A percentile compares a stretch with the other conserved stretches of the same genome.
phyloP scores from a whole-genome alignment of 2,888 invertebrate species.

The Drosophila pegasa region DNA sequence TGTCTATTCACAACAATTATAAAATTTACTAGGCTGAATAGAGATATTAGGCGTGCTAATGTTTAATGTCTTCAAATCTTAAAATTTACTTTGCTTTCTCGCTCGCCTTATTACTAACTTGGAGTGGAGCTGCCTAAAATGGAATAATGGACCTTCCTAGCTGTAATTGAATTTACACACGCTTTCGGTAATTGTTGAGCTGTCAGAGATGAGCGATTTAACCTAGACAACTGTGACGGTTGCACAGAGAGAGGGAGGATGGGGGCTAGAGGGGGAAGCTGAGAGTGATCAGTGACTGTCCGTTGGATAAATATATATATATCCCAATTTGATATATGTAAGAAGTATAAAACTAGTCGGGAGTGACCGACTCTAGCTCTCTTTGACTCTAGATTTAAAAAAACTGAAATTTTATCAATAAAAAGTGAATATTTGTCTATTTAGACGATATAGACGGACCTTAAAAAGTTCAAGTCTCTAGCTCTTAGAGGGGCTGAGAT shows the following conservation, averaged over 20 bases:
- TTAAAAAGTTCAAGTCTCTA: too few species aligned
- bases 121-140: neutral
- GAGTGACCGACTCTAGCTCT: too few species aligned
- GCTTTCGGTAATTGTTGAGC: neutral
- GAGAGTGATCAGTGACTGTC: neutral
- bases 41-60: conserved; percentile 9
- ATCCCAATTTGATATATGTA: conserved; percentile 1
- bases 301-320: neutral
- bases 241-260: too few species aligned
- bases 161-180: neutral
- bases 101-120: neutral
- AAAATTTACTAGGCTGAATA: conserved; percentile 13
- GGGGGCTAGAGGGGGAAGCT: too few species aligned
- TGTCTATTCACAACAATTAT: neutral
- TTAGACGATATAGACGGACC: too few species aligned
- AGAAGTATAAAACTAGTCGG: too few species aligned
- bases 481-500: too few species aligned
- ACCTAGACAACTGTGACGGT: conserved; percentile 3
- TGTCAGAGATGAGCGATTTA: conserved; percentile 1
- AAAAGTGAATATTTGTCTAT: too few species aligned
- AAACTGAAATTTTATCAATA: too few species aligned
- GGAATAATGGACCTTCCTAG: neutral
- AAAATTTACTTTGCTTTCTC: neutral
- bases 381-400: too few species aligned
- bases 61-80: conserved; percentile 20